Base-by-base conservation (phyloP, 2,888 invertebrate genomes). In the Drosophila neotestacea region DNA sequence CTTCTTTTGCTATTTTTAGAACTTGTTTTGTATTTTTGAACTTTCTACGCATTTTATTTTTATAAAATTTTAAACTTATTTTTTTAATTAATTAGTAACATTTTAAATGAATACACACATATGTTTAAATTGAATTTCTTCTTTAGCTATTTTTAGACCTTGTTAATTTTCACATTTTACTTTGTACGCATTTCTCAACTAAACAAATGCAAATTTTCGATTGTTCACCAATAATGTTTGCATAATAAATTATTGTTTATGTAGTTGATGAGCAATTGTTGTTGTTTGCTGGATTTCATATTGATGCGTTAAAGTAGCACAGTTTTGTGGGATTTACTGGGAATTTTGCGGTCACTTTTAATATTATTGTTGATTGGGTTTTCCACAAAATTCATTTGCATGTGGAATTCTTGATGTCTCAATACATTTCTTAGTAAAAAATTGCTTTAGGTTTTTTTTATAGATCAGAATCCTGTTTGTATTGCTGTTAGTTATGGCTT, bases 321-420 rank as follows among this genome's bases (percentile, higher is more conserved):
- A 84, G 88, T 84, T 84, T 84, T 86, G 63, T 59, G 84, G 70
- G 88, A 88, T 69, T 80, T 55, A 48, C 76, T 68, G 64, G 68
- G 79, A 79, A 80, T 70, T 76, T 46, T 66, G 75, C 69, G 68
- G 66, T 70, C 44, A 59, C 13, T 55, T 61, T 61, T 62, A 13
- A 32, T 32, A 5, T 60, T 27, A 22, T 47, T 55, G 28, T 36
- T 22, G 48, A 16, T 50, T 30, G 64, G 72, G 56, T 59, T 78
- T 73, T 69, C 55, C 59, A 67, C 64, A 41, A 50, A 46, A 42
- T 70, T 66, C 13, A 74, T 83, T 77, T 69, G 59, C 83, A 68
- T 73, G 28, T 63, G n/a, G 22, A 32, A 34, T 60, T 60, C 44
- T 60, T 67, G 38, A 34, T 58, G 68, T 73, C 55, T 59, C 38